A percentile compares a stretch with the other conserved stretches of the same genome.
phyloP scores from a whole-genome alignment of 1,140 invertebrate species.

The Eriocheir sinensis region DNA sequence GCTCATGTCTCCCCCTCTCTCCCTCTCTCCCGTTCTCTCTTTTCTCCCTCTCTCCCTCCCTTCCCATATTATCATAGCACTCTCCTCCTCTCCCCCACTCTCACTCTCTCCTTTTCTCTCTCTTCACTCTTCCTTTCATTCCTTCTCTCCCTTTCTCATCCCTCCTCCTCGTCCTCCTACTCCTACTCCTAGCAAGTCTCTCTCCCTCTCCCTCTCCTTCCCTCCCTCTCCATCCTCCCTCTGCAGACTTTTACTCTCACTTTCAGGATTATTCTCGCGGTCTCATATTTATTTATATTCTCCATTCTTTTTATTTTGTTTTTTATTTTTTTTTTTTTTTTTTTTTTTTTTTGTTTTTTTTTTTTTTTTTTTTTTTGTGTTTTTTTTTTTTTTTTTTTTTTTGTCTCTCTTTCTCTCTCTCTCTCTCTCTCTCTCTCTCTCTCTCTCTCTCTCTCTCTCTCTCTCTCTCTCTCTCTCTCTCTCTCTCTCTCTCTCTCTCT shows the following conservation, averaged over 20 bases:
- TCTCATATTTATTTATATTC: background rate
- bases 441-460: background rate
- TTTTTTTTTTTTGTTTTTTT: background rate
- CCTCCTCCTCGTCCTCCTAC: background rate
- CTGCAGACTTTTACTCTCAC: background rate
- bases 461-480: slow-evolving; percentile 22
- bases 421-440: background rate
- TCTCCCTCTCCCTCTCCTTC: background rate
- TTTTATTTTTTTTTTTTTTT: background rate
- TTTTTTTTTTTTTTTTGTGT: background rate
- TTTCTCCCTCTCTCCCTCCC: background rate
- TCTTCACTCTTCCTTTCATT: background rate
- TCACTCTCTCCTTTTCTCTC: background rate
- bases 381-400: background rate
- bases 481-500: background rate
- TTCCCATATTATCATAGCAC: background rate
- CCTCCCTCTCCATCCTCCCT: background rate
- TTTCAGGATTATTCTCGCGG: background rate
- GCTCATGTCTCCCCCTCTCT: too few relatives aligned
- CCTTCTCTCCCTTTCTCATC: background rate
- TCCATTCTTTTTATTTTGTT: too few relatives aligned
- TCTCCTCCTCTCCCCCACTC: background rate
- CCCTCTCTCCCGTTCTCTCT: background rate
- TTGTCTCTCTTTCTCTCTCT: background rate
- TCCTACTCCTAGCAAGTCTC: too few relatives aligned